phyloP scores from a whole-genome alignment of 2,888 invertebrate genomes.

The Temnothorax ravouxi region DNA sequence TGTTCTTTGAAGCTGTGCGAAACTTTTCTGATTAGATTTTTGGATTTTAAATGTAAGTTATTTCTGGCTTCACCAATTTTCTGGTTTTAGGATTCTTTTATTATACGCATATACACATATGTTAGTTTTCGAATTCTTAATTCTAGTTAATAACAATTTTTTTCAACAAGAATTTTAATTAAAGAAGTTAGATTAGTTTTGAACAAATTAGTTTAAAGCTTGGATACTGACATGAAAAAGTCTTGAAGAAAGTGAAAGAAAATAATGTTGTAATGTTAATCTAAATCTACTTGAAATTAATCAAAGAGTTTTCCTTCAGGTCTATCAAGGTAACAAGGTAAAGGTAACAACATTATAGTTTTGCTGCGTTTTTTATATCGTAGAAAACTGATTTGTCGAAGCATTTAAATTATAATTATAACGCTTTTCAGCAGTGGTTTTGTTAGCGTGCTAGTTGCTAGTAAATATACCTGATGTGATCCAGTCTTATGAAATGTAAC shows the following conservation, averaged over 20 bases:
- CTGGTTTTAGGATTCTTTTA: background rate
- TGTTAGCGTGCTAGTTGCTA: conserved; percentile 38
- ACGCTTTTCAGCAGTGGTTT: conserved; percentile 19
- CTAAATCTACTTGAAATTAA: conserved; percentile 8
- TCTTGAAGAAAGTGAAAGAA: background rate
- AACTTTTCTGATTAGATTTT: background rate
- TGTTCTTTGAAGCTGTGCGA: background rate
- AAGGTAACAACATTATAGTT: background rate
- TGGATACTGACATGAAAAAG: background rate
- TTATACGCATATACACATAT: background rate
- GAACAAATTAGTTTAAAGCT: background rate
- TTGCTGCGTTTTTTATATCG: background rate
- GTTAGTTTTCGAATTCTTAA: background rate
- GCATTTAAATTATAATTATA: conserved; percentile 18
- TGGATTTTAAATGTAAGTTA: background rate
- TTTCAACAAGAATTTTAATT: background rate
- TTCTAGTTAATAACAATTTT: background rate
- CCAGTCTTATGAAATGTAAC: conserved; percentile 44
- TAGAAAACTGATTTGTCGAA: background rate
- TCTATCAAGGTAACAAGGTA: too few species aligned
- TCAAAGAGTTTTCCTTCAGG: background rate
- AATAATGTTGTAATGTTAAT: conserved; percentile 18
- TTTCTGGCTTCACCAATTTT: background rate
- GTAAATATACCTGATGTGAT: conserved; percentile 43
- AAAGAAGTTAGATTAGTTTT: background rate